Base-by-base conservation (phyloP, 2,113 vertebrate species). In the Numenius arquata region DNA sequence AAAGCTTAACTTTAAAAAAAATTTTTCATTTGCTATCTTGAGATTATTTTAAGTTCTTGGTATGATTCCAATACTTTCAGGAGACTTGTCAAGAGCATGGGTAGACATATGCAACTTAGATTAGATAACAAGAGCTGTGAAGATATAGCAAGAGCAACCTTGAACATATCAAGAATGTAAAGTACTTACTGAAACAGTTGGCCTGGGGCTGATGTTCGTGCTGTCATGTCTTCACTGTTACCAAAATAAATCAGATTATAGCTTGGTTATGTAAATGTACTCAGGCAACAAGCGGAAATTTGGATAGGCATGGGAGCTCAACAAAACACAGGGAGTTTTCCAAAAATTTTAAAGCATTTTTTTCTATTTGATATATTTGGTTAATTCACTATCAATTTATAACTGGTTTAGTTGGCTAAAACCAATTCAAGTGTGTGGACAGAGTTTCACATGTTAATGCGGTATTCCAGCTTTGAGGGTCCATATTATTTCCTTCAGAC, bases 21-120 rank as follows among this genome's bases (percentile, higher is more conserved):
- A 25, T 52, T 84, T 80, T 83, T 83, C 85, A 34, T 91, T 88
- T 77, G 36, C 40, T 91, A 67, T 4, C 2, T 40, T n/a, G 41
- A 80, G 67, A 77, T 67, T 74, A 94, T 95, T 96, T 96, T 48
- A 86, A 84, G 26, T 83, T 67, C 50, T 88, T 95, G 92, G 72
- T 83, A 26, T 13, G n/a, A 45, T 59, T 96, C 95, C 95, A 96
- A n/a, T 16, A 74, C 32, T 67, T 90, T 63, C 23, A 50, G 85
- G 32, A 83, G 38, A 58, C 85, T 91, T 77, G 75, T 94, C 95
- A 94, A 87, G 86, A 96, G 71, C 59, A 86, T 4, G n/a, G 58
- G 23, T 15, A 93, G 89, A 89, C 76, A 92, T 90, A 66, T 75
- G 84, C 76, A 90, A 86, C 61, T 81, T 40, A 41, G 45, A 86